These are phyloP conservation scores for Oppia nitens DNA, from an alignment of 1,140 invertebrate species.

Conservation along the genomic window DNA sequence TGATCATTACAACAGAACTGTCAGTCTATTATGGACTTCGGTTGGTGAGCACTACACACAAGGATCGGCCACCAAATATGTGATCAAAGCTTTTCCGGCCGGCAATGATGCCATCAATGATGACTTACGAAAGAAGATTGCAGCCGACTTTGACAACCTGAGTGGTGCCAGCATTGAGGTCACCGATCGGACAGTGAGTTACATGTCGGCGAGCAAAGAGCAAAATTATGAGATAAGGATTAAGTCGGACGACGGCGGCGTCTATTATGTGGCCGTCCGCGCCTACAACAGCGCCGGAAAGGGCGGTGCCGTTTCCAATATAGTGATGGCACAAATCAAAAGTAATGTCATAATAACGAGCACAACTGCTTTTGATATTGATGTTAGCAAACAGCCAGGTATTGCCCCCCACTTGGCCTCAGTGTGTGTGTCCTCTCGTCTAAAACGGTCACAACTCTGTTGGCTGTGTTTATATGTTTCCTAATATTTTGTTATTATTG, in stretches of 20 bases:
- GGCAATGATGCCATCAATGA: not conserved
- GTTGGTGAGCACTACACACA: not conserved
- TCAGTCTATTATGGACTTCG: not conserved
- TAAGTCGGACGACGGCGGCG: not conserved
- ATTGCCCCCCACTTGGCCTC: too few relatives aligned
- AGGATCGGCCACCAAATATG: not conserved
- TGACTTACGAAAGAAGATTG: not conserved
- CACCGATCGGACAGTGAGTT: not conserved
- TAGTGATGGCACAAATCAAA: constrained; percentile 5
- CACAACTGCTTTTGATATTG: constrained; percentile 10
- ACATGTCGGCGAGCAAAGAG: not conserved
- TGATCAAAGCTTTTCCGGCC: constrained; percentile 7
- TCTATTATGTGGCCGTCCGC: constrained; percentile 9
- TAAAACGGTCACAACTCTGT: not conserved
- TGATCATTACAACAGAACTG: constrained; percentile 1
- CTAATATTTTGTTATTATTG: too few relatives aligned
- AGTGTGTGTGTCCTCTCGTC: too few relatives aligned
- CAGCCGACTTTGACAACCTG: not conserved
- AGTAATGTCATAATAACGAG: constrained; percentile 11
- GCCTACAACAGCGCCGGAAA: not conserved
- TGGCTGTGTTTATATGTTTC: not conserved
- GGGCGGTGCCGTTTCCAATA: constrained; percentile 1
- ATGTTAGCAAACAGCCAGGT: constrained; percentile 11
- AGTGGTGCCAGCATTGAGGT: not conserved
- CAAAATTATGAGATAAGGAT: not conserved